Percentiles rank a stretch among this genome's conserved stretches.
These are phyloP conservation scores for Danio jaintianensis DNA, from an alignment of 2,797 vertebrate genomes.

Conservation along the genomic window DNA sequence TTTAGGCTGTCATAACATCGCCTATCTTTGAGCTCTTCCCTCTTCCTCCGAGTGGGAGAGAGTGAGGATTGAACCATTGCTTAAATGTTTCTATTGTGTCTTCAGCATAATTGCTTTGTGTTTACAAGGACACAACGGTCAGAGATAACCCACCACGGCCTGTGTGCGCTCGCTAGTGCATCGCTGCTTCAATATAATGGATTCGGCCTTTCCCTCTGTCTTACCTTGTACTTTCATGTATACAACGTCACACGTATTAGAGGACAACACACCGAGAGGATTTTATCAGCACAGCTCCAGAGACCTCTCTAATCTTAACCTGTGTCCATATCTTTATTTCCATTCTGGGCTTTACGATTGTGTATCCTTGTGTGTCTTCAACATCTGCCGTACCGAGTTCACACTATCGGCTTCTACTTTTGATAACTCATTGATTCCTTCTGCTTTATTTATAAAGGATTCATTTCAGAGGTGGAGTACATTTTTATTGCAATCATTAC, in stretches of 20 bases:
- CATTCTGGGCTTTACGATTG: conserved; percentile 27
- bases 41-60: conserved; percentile 38
- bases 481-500: conserved; percentile 62
- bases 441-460: conserved; percentile 55
- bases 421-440: conserved; percentile 45
- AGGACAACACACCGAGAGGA: conserved; percentile 41
- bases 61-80: conserved; percentile 57
- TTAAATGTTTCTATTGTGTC: conserved; percentile 71
- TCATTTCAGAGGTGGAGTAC: conserved; percentile 51
- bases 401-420: conserved; percentile 25
- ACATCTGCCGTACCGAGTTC: background rate
- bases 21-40: conserved; percentile 15
- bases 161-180: conserved; percentile 1
- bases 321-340: conserved; percentile 50
- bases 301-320: conserved; percentile 46
- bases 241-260: conserved; percentile 39
- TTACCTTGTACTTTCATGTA: conserved; percentile 40
- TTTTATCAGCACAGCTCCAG: conserved; percentile 46
- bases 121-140: conserved; percentile 70
- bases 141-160: conserved; percentile 66
- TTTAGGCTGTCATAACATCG: conserved; percentile 34
- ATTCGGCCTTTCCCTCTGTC: conserved; percentile 44
- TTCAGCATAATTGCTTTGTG: conserved; percentile 70
- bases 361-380: background rate
- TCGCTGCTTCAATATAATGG: conserved; percentile 41